These are phyloP conservation scores for Dicentrarchus labrax DNA, from an alignment of 2,113 vertebrate species.

Conservation along the genomic window DNA sequence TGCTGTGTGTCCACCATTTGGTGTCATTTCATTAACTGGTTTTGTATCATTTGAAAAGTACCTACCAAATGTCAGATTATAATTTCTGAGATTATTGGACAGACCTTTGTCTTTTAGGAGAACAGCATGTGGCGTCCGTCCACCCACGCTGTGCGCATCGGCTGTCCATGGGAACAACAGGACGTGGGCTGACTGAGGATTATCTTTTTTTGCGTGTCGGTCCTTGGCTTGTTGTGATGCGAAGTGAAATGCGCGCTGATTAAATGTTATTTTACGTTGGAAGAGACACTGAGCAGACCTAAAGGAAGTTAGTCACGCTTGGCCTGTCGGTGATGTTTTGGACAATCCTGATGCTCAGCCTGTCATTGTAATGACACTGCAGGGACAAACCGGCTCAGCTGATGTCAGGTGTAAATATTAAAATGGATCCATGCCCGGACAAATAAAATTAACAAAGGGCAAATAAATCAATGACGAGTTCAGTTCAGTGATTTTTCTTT, in stretches of 20 bases:
- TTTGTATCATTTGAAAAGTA: conserved; percentile 1
- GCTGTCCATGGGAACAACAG: conserved; percentile 46
- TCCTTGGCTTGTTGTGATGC: conserved; percentile 58
- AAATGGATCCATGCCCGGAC: neutral
- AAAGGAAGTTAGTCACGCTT: conserved; percentile 59
- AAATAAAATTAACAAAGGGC: neutral
- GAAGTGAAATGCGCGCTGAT: conserved; percentile 59
- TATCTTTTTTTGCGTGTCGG: conserved; percentile 38
- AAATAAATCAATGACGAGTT: neutral
- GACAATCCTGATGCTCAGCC: conserved; percentile 35
- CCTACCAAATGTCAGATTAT: conserved; percentile 36
- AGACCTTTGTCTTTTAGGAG: conserved; percentile 32
- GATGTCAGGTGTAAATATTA: conserved; percentile 46
- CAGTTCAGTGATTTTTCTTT: neutral
- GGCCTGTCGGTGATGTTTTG: conserved; percentile 38
- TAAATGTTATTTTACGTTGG: conserved; percentile 56
- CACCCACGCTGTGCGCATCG: conserved; percentile 27
- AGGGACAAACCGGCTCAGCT: conserved; percentile 19
- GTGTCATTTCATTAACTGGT: neutral
- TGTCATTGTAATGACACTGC: conserved; percentile 39
- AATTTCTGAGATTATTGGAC: conserved; percentile 35
- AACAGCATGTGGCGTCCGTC: conserved; percentile 46
- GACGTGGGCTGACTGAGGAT: conserved; percentile 49
- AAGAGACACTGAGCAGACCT: conserved; percentile 19
- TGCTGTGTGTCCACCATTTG: too few relatives aligned